Evolutionary conservation across 2,797 vertebrate genomes (phyloP).

Genomic region (Sphenopsis melanotis): DNA sequence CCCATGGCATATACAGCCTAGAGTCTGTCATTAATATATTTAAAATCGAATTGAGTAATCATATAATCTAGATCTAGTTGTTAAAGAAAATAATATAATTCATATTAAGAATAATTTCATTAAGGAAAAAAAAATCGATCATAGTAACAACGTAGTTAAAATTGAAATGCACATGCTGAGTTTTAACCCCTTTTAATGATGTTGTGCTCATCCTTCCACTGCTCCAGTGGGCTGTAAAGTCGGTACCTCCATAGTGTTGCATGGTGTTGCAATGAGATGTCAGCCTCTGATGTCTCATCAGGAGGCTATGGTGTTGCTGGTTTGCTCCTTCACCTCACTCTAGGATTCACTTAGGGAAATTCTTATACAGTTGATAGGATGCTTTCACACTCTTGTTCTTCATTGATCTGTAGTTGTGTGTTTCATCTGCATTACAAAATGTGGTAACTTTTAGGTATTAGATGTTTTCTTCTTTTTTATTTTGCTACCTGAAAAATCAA

Average conservation of each 20-base stretch:
- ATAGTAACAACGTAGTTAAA: background rate
- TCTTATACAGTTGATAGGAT: background rate
- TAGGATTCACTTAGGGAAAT: background rate
- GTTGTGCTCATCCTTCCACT: background rate
- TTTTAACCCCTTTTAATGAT: background rate
- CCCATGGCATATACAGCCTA: background rate
- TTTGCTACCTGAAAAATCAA: background rate
- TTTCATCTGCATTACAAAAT: background rate
- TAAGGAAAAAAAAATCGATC: background rate
- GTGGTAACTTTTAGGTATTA: background rate
- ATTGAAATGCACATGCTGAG: background rate
- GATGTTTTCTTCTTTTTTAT: background rate
- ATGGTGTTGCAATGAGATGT: background rate
- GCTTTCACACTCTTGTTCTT: background rate
- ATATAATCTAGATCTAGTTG: background rate
- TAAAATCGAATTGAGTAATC: background rate
- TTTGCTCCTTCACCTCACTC: background rate
- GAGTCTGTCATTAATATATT: background rate
- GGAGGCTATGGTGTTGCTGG: background rate
- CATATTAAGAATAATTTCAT: background rate
- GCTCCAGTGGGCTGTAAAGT: background rate
- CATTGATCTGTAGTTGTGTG: background rate
- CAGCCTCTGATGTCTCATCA: background rate
- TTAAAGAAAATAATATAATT: background rate
- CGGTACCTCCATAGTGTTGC: background rate